Percentiles rank a stretch among this genome's conserved stretches.
Conservation (phyloP, 2,888 invertebrate genomes). For the Eugnorisma glareosa region DNA sequence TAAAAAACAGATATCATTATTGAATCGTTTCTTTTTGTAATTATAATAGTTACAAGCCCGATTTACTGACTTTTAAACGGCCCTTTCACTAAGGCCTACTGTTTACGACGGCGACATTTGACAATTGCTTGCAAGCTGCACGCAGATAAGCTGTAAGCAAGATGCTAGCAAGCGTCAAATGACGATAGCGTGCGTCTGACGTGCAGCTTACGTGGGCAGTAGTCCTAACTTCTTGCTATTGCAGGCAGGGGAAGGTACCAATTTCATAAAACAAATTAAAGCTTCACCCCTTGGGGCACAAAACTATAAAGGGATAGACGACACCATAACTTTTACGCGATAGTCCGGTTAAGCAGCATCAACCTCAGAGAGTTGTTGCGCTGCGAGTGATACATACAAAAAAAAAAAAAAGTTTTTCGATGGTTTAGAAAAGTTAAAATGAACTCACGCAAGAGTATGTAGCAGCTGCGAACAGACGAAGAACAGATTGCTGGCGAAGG, state of each 20-base stretch:
- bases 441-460: constrained; percentile 91
- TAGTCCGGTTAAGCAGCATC: no score
- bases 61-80: neutral
- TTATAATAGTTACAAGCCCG: neutral
- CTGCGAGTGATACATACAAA: no score
- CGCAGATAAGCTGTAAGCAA: neutral
- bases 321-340: neutral
- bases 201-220: neutral
- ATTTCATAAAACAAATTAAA: neutral
- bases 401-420: no score
- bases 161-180: neutral
- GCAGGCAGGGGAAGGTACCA: neutral
- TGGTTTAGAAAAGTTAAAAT: neutral
- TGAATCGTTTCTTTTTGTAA: neutral
- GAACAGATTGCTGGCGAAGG: constrained; percentile 93
- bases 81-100: neutral
- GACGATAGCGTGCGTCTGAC: neutral
- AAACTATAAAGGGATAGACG: neutral
- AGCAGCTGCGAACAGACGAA: constrained; percentile 93
- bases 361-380: no score
- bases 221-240: neutral
- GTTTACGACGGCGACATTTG: neutral
- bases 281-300: no score
- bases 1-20: constrained; percentile 22
- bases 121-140: neutral